These are phyloP conservation scores for Alligator mississippiensis DNA, from an alignment of 2,113 vertebrate genomes.

Conservation along the genomic window DNA sequence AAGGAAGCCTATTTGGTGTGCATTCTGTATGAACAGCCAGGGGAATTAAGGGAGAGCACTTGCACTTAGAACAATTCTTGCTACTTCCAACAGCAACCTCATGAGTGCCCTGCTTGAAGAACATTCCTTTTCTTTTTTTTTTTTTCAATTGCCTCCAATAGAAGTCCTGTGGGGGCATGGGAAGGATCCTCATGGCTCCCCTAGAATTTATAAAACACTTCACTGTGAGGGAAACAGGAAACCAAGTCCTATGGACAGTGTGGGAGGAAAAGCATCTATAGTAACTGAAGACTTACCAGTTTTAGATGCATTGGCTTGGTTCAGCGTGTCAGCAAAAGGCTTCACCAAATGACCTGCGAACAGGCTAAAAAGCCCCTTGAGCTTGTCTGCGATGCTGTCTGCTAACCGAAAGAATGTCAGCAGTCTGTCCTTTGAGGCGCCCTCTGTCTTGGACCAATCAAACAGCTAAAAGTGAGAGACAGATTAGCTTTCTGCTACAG, in stretches of 20 bases:
- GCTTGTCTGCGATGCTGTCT: conserved; percentile 84
- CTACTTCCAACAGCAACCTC: not conserved
- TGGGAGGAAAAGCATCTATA: not conserved
- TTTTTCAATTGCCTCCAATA: not conserved
- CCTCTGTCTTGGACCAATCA: conserved; percentile 91
- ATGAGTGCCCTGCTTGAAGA: not conserved
- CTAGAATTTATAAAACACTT: not conserved
- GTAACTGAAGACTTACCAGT: conserved; percentile 78
- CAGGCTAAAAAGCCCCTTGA: conserved; percentile 93
- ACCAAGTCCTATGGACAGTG: too few relatives aligned
- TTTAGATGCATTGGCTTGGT: conserved; percentile 80
- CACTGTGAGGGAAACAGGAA: not conserved
- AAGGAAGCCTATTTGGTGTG: not conserved
- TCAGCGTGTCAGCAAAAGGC: conserved; percentile 86
- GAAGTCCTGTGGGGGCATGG: not conserved
- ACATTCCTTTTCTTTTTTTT: not conserved
- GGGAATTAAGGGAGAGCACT: not conserved
- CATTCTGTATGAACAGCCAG: not conserved
- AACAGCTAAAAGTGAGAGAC: conserved; percentile 83
- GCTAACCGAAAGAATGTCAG: conserved; percentile 91
- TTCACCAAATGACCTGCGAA: conserved; percentile 96
- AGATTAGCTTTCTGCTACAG: not conserved
- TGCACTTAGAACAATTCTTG: not conserved
- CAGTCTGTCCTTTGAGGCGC: conserved; percentile 82
- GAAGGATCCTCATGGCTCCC: not conserved